These are phyloP conservation scores for Andrena cerasifolii DNA, from an alignment of 1,140 invertebrate genomes.

Conservation along the genomic window DNA sequence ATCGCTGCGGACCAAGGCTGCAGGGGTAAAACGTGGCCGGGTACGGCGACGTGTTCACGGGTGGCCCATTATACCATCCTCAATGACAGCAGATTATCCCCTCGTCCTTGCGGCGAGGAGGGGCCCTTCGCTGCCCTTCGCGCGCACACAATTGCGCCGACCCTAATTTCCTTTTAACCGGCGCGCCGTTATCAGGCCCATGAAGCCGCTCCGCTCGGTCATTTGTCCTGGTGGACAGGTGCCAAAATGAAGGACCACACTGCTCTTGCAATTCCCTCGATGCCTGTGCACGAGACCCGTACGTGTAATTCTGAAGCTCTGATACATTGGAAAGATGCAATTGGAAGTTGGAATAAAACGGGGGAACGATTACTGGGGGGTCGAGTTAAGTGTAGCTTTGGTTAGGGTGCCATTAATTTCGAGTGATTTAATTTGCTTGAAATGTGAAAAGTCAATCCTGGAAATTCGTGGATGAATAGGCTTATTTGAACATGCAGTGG, in stretches of 20 bases:
- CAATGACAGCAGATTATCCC: constrained; percentile 69
- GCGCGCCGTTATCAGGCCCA: constrained; percentile 51
- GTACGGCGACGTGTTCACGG: constrained; percentile 51
- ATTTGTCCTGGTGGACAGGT: constrained; percentile 64
- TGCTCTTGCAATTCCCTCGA: constrained; percentile 10
- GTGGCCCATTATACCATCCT: constrained; percentile 69
- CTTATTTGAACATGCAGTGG: too few relatives aligned
- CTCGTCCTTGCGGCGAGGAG: constrained; percentile 47
- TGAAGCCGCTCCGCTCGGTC: constrained; percentile 25
- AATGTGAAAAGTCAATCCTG: too few relatives aligned
- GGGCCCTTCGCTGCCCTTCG: constrained; percentile 34
- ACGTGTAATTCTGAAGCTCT: too few relatives aligned
- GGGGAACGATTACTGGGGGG: too few relatives aligned
- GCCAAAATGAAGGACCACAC: constrained; percentile 64
- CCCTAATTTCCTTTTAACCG: constrained; percentile 69
- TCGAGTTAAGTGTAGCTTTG: too few relatives aligned
- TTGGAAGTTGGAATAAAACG: too few relatives aligned
- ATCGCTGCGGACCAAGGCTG: constrained; percentile 27
- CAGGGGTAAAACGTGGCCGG: background rate
- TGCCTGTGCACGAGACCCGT: background rate
- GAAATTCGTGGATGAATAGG: too few relatives aligned
- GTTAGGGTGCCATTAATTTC: too few relatives aligned
- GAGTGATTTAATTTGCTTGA: too few relatives aligned
- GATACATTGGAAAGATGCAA: too few relatives aligned
- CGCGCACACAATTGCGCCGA: constrained; percentile 41